Percentiles rank a stretch among this genome's conserved stretches.
phyloP scores from a whole-genome alignment of 2,113 vertebrate genomes.

The Pelecanoides urinatrix region DNA sequence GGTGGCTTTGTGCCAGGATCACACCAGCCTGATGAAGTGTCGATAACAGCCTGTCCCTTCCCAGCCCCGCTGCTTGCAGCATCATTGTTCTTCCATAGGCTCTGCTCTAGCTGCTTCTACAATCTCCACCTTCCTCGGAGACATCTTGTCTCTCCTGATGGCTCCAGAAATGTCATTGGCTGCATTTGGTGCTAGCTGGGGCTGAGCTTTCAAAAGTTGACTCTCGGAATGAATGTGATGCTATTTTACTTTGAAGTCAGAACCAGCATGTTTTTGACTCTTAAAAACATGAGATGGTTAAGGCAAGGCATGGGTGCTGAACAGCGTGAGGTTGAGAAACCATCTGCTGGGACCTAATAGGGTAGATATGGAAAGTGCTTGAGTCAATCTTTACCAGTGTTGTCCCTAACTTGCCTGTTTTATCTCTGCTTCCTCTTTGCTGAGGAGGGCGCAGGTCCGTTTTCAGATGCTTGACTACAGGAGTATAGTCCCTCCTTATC shows the following conservation, averaged over 20 bases:
- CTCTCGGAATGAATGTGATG: background rate
- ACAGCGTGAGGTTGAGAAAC: background rate
- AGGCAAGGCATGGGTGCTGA: background rate
- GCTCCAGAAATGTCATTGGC: background rate
- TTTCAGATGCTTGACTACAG: background rate
- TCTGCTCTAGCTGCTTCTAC: background rate
- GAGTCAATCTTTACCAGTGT: background rate
- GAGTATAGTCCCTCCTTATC: background rate
- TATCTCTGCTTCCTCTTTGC: background rate
- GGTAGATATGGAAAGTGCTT: background rate
- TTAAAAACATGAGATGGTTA: background rate
- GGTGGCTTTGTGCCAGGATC: background rate
- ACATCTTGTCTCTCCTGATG: background rate
- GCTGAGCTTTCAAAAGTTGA: background rate
- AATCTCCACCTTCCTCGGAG: background rate
- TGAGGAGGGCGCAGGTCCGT: background rate
- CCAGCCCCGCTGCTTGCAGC: background rate
- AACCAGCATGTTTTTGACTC: background rate
- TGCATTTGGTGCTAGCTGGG: background rate
- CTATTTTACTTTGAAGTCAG: background rate
- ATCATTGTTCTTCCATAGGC: fast-evolving
- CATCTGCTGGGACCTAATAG: fast-evolving
- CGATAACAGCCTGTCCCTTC: background rate
- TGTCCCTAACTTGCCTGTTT: background rate
- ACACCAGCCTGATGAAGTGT: background rate